Percentiles rank a stretch among this genome's conserved stretches.
Conservation (phyloP, 2,113 vertebrate species). For the Crotalus helleri region DNA sequence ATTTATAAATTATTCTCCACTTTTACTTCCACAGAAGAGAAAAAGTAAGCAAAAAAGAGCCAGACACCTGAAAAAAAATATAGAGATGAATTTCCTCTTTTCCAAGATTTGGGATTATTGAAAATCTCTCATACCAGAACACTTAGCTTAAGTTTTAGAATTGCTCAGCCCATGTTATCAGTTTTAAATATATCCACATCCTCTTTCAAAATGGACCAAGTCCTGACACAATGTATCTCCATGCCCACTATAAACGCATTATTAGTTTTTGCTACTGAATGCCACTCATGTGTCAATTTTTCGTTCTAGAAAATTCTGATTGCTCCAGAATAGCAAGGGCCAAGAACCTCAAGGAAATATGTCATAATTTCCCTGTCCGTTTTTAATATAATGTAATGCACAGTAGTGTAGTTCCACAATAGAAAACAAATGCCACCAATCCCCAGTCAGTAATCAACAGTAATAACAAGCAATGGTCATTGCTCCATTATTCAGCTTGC, state of each 20-base stretch:
- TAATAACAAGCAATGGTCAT: conserved; percentile 19
- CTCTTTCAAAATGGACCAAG: neutral
- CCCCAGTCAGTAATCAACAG: conserved; percentile 16
- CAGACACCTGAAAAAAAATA: neutral
- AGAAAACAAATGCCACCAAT: neutral
- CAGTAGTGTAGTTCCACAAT: neutral
- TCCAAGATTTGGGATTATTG: neutral
- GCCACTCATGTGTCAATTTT: neutral
- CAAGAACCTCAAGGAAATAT: neutral
- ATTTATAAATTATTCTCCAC: neutral
- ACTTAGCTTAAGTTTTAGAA: neutral
- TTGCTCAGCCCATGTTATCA: neutral
- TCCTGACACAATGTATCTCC: neutral
- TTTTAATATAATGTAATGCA: neutral
- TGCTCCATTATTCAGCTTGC: conserved; percentile 24
- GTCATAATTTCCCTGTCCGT: neutral
- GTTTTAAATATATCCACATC: neutral
- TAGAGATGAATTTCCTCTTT: neutral
- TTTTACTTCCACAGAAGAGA: neutral
- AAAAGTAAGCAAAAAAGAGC: neutral
- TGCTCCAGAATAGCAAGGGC: neutral
- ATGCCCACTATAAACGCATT: neutral
- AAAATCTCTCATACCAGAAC: neutral
- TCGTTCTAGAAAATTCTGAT: neutral
- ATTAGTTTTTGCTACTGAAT: neutral